Percentiles rank a stretch among this genome's conserved stretches.
phyloP scores from a whole-genome alignment of 1,140 invertebrate species.

The Philotrypesis tridentata region DNA sequence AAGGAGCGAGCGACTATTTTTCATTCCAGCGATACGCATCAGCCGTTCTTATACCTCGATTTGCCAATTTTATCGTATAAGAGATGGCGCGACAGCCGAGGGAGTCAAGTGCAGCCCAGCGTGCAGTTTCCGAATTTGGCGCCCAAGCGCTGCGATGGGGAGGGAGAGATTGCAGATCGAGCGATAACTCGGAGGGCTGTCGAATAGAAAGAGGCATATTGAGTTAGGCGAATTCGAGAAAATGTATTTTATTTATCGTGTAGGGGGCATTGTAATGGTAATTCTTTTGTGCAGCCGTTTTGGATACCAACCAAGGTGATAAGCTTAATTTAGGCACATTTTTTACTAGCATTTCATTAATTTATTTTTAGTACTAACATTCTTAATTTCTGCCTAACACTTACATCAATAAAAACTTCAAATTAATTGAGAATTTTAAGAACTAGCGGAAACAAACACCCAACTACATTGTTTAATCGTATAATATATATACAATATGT shows the following conservation, averaged over 20 bases:
- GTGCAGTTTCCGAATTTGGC: slow-evolving; percentile 7
- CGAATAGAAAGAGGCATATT: background rate
- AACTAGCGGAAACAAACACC: too few relatives aligned
- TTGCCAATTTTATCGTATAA: slow-evolving; percentile 25
- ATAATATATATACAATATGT: too few relatives aligned
- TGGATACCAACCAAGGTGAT: background rate
- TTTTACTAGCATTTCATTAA: background rate
- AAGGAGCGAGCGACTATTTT: background rate
- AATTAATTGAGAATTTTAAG: too few relatives aligned
- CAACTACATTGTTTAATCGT: too few relatives aligned
- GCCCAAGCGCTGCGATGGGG: background rate
- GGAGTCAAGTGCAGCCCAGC: background rate
- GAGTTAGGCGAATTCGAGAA: background rate
- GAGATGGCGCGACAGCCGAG: background rate
- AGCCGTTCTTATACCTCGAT: slow-evolving; percentile 7
- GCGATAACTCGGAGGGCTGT: background rate
- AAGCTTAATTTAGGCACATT: background rate
- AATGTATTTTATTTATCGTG: background rate
- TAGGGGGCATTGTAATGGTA: background rate
- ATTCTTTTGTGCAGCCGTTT: background rate
- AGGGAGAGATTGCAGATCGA: background rate
- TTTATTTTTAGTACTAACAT: too few relatives aligned
- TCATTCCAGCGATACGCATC: background rate
- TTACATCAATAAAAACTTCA: too few relatives aligned
- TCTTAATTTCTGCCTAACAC: too few relatives aligned